These are phyloP conservation scores for Zelleria hepariella DNA, from an alignment of 2,888 invertebrate species.

Conservation along the genomic window DNA sequence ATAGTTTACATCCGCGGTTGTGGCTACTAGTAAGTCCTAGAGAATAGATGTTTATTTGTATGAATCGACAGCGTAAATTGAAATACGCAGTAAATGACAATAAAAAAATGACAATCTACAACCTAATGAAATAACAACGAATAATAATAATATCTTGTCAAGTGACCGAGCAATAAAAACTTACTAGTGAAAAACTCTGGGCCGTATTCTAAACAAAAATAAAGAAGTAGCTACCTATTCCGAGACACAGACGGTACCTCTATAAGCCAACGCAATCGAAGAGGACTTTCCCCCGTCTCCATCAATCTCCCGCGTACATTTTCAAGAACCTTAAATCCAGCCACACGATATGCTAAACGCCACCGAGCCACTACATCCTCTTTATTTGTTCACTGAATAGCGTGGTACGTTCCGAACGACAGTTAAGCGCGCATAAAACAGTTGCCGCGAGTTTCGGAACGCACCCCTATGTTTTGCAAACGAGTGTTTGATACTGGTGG, in stretches of 20 bases:
- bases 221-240: neutral
- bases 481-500: conserved; percentile 54
- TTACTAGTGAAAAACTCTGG: too few relatives aligned
- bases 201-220: neutral
- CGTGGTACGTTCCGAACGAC: conserved; percentile 63
- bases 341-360: neutral
- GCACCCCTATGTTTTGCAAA: conserved; percentile 62
- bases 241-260: neutral
- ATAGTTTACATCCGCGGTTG: too few relatives aligned
- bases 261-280: neutral
- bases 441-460: conserved; percentile 39
- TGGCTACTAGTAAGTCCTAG: too few relatives aligned
- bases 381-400: conserved; percentile 63
- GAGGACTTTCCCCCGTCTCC: neutral
- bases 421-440: conserved; percentile 20
- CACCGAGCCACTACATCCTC: conserved; percentile 25
- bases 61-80: too few relatives aligned
- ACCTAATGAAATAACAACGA: too few relatives aligned
- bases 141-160: too few relatives aligned
- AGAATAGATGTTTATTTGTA: too few relatives aligned
- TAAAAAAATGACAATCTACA: too few relatives aligned
- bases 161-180: too few relatives aligned
- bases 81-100: too few relatives aligned
- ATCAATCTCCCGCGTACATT: neutral
- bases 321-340: neutral